Percentiles rank a stretch among this genome's conserved stretches.
These are phyloP conservation scores for Agrotis exclamationis DNA, from an alignment of 2,888 invertebrate species.

Conservation along the genomic window DNA sequence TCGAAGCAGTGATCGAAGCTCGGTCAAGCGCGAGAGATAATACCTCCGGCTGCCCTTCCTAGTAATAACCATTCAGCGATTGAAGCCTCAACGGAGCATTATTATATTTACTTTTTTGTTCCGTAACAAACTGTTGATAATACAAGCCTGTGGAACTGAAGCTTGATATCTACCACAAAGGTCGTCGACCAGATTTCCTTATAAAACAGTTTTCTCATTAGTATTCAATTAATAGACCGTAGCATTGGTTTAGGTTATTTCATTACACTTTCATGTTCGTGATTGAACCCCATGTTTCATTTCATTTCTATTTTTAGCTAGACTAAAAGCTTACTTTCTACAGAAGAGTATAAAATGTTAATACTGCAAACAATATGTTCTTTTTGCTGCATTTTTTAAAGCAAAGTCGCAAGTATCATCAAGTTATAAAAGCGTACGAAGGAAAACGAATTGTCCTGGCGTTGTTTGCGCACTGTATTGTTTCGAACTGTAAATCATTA, in stretches of 20 bases:
- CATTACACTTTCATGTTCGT: constrained; percentile 5
- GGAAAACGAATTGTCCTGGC: constrained; percentile 46
- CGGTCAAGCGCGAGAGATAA: constrained; percentile 90
- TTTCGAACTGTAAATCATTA: constrained; percentile 58
- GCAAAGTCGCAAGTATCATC: constrained; percentile 54
- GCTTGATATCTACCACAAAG: background rate
- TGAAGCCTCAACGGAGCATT: constrained; percentile 58
- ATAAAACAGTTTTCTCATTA: constrained; percentile 16
- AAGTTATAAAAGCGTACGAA: constrained; percentile 48
- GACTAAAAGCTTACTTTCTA: constrained; percentile 11
- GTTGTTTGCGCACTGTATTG: constrained; percentile 53
- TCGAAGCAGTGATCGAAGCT: constrained; percentile 86
- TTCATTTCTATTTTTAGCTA: constrained; percentile 21
- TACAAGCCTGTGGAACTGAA: constrained; percentile 9
- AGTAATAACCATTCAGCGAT: constrained; percentile 66
- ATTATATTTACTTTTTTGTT: constrained; percentile 59
- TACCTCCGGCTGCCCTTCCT: constrained; percentile 72
- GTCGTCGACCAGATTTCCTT: background rate
- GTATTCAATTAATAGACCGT: background rate
- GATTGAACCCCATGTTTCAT: constrained; percentile 2
- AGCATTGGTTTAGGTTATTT: constrained; percentile 17
- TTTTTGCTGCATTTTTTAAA: constrained; percentile 44
- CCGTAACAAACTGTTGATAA: constrained; percentile 36
- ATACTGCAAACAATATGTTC: background rate
- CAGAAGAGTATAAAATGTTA: constrained; percentile 11